phyloP scores from a whole-genome alignment of 2,113 vertebrate species.

The Sceloporus undulatus region DNA sequence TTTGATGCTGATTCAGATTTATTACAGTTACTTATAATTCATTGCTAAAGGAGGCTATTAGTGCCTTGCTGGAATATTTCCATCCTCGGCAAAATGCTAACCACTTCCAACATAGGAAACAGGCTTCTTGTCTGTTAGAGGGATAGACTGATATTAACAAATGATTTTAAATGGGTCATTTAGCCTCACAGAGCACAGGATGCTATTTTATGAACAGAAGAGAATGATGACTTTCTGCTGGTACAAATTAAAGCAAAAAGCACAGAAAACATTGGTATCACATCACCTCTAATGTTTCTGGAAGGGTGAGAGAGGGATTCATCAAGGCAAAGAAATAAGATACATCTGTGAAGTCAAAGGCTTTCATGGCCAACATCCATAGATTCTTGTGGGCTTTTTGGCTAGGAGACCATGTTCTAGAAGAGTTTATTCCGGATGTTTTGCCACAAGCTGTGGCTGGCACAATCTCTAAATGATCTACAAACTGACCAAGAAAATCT shows the following conservation, averaged over 20 bases:
- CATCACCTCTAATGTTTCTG: background rate
- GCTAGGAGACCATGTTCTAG: too few relatives aligned
- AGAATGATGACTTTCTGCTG: background rate
- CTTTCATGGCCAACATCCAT: background rate
- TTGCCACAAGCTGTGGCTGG: too few relatives aligned
- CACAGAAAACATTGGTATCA: background rate
- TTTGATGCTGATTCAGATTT: slow-evolving; percentile 64
- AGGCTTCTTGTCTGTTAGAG: slow-evolving; percentile 26
- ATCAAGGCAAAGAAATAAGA: background rate
- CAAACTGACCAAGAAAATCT: too few relatives aligned
- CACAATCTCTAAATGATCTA: too few relatives aligned
- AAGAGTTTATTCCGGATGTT: too few relatives aligned
- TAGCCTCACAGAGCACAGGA: slow-evolving; percentile 26
- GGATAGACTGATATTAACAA: slow-evolving; percentile 48
- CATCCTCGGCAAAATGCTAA: slow-evolving; percentile 62
- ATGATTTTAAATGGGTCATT: slow-evolving; percentile 38
- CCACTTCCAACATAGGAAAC: slow-evolving; percentile 54
- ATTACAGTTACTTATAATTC: slow-evolving; percentile 69
- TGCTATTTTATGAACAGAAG: background rate
- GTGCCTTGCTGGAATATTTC: slow-evolving; percentile 54
- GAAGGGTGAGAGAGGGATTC: rapidly evolving
- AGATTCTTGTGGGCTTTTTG: too few relatives aligned
- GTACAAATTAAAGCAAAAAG: slow-evolving; percentile 13
- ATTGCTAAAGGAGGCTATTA: slow-evolving; percentile 66
- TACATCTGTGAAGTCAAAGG: background rate